Evolutionary conservation across 92 coral and sea anemone genomes (phyloP).

Genomic region (Umimayanthus chanpuru): DNA sequence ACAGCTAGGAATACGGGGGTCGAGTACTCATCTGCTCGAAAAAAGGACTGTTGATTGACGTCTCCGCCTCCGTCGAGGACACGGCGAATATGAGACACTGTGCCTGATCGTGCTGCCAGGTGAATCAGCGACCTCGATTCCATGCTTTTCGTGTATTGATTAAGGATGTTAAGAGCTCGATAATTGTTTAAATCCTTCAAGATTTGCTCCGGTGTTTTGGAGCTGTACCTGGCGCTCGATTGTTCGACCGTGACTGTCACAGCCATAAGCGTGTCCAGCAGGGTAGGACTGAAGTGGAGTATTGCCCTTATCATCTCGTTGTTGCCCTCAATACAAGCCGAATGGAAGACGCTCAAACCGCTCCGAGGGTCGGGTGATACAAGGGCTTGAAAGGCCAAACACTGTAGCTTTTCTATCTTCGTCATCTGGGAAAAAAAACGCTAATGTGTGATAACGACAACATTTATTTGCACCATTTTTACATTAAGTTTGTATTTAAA

Average conservation of each 20-base stretch:
- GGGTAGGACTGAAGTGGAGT: slow-evolving; percentile 33
- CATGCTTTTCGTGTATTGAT: slow-evolving; percentile 34
- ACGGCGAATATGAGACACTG: slow-evolving; percentile 27
- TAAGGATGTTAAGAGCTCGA: slow-evolving; percentile 22
- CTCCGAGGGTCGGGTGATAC: slow-evolving; percentile 6
- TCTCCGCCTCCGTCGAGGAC: slow-evolving; percentile 7
- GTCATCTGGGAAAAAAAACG: background rate
- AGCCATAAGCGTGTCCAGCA: slow-evolving; percentile 27
- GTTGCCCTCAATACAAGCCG: slow-evolving; percentile 24
- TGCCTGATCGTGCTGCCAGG: slow-evolving; percentile 23
- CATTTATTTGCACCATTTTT: too few species aligned
- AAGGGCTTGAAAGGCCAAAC: slow-evolving; percentile 23
- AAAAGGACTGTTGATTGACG: slow-evolving; percentile 21
- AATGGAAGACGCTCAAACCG: slow-evolving; percentile 34
- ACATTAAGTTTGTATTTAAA: too few species aligned
- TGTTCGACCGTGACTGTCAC: slow-evolving; percentile 9
- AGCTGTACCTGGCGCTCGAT: background rate
- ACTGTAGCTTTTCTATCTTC: slow-evolving; percentile 39
- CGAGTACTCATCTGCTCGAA: slow-evolving; percentile 27
- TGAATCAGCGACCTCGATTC: slow-evolving; percentile 41
- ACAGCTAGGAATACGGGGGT: slow-evolving; percentile 33
- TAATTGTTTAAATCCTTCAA: background rate
- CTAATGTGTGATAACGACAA: background rate
- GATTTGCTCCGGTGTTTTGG: slow-evolving; percentile 33
- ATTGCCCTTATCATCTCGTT: slow-evolving; percentile 23